Conservation (phyloP, 2,113 vertebrate species). For the Chloropsis cyanopogon region DNA sequence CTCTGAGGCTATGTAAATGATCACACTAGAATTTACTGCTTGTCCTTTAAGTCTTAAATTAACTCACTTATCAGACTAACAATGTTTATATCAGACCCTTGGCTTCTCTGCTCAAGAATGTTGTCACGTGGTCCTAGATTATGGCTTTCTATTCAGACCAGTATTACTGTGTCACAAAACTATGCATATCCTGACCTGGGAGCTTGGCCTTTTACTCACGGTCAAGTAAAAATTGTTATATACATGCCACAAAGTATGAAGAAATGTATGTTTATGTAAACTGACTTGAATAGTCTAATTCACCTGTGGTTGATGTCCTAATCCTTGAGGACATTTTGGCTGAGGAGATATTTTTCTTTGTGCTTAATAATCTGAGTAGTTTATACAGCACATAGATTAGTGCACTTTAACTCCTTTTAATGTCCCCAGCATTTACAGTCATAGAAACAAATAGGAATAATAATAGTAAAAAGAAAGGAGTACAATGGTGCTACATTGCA, state of each 20-base stretch:
- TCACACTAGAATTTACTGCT: conserved; percentile 27
- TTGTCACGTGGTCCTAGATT: not conserved
- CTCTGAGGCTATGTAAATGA: not conserved
- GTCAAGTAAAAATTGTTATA: not conserved
- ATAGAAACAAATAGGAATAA: not conserved
- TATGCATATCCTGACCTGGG: not conserved
- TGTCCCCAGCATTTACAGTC: not conserved
- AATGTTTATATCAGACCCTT: conserved; percentile 2
- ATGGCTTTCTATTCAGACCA: conserved; percentile 36
- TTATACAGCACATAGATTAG: not conserved
- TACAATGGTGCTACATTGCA: not conserved
- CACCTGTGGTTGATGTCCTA: not conserved
- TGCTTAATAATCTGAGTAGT: not conserved
- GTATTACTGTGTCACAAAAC: conserved; percentile 4
- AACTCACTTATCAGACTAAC: conserved; percentile 43
- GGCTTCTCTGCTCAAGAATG: conserved; percentile 20
- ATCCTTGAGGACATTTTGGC: not conserved
- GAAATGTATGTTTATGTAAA: not conserved
- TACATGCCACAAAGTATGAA: not conserved
- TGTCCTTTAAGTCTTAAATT: conserved; percentile 58
- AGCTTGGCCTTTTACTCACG: not conserved
- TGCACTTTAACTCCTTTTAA: not conserved
- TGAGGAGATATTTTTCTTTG: not conserved
- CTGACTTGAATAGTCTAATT: not conserved
- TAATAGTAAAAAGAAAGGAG: not conserved